A percentile compares a stretch with the other conserved stretches of the same genome.
Conservation (phyloP, 2,113 vertebrate species). For the Mobula birostris region DNA sequence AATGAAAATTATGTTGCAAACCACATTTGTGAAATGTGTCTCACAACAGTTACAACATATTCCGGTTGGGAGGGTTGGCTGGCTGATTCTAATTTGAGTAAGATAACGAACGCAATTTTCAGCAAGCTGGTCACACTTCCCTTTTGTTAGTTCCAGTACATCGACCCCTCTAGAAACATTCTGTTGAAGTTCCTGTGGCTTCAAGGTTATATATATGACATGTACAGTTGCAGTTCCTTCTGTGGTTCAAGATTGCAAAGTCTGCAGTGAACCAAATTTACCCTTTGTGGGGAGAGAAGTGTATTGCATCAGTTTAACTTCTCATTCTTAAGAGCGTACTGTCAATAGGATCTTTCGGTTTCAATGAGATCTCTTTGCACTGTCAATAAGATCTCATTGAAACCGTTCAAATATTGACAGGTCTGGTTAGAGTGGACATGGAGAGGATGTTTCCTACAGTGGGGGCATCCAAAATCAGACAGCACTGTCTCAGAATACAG, state of each 20-base stretch:
- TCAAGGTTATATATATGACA: not conserved
- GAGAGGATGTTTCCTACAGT: no score
- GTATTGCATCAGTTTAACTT: no score
- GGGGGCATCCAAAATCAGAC: no score
- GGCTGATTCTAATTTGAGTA: not conserved
- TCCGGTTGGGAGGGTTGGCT: not conserved
- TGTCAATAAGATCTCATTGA: no score
- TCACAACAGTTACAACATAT: not conserved
- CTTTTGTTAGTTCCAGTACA: not conserved
- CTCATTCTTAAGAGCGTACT: no score
- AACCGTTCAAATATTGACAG: no score
- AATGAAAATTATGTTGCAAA: not conserved
- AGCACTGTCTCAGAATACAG: no score
- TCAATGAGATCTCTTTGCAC: no score
- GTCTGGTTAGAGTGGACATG: no score
- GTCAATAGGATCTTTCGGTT: not conserved
- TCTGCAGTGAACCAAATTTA: not conserved
- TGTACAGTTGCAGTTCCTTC: slow-evolving; percentile 22
- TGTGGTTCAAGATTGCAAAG: not conserved
- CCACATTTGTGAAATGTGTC: not conserved
- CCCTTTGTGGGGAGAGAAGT: not conserved
- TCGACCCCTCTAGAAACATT: not conserved
- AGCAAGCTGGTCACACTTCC: not conserved
- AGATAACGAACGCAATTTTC: not conserved
- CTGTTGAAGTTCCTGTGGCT: slow-evolving; percentile 10